Evolutionary conservation across 2,113 vertebrate genomes (phyloP), one percentile per base, ranked within the genome.

Genomic region (Cynocephalus volans): DNA sequence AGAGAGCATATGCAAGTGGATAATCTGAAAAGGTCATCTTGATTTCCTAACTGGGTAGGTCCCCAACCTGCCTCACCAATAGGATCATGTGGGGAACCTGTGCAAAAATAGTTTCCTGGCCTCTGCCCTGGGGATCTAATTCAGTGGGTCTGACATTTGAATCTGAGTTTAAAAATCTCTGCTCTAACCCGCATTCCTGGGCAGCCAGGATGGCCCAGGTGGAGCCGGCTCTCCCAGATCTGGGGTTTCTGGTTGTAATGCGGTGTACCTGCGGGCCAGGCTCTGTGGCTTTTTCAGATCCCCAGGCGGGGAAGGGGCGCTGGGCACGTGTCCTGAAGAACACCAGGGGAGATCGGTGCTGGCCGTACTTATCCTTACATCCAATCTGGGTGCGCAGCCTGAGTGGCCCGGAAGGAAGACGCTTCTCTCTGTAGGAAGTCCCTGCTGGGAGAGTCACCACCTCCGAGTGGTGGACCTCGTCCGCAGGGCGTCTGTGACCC

Each of bases 341-440:
- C 2, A 28, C 23, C 11, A 6, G 41, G 65, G 15, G 17, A 67
- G 80, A 36, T 56, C 14, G 31, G 56, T 9, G 48, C 48, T 17
- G 48, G 73, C 48, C 3, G 3, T 12, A 1, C 3, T 12, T 62
- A 1, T 10, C 36, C 26, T 19, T 26, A 8, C 8, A 0, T 62
- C 18, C 19, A 0, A 1, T 60, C 2, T 64, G 1, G 4, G 33
- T 1, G 88, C 3, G 19, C 52, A 6, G 45, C 23, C 2, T 1
- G 12, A 31, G 3, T 7, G 70, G 41, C 33, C 31, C 4, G 24
- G 15, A 60, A 31, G 24, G 24, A 82, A 75, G 45, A 28, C 2
- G 9, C 26, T 50, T 62, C 48, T 41, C 26, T 41, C 14, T 18
- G 23, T 8, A 13, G 62, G 85, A 67, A 50, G 31, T 54, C 45